Evolutionary conservation across 2,888 invertebrate genomes (phyloP), one percentile per base, ranked within the genome.

Genomic region (Brachypalpus laphriformis): DNA sequence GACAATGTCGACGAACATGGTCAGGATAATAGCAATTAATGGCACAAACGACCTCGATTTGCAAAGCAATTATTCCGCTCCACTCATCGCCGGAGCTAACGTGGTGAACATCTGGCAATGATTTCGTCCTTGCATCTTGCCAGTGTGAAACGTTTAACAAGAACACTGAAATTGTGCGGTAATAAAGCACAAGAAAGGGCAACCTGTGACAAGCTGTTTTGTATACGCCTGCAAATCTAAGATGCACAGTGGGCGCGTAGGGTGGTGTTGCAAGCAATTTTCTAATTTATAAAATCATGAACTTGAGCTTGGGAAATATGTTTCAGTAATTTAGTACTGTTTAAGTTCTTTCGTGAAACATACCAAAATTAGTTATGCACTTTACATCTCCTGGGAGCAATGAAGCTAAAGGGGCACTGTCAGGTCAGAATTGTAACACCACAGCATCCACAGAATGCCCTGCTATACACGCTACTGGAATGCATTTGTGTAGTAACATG

Each of bases 11-110:
- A 14, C 5, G 25, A 68, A 61, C 22, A 49, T 8, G 59, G 59
- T 11, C 59, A 16, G 47, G 25, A 71, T 40, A 71, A 63, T 16
- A 49, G 65, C 71, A 78, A 78, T 71, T 78, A 78, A 65, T 78
- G 49, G 25, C 47, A 65, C 31, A 28, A 57, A 71, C 47, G 61
- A 71, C 71, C 71, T 57, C 25, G 61, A 63, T 63, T 63, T 70
- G 63, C 40, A 11, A n/a, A 63, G 28, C 78, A 71, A 78, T 78
- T 71, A 78, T 72, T 71, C 56, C 47, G 18, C 56, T 5, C 63
- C 63, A 65, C 61, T 63, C 63, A 65, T 70, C 63, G 45, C 20
- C 28, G 18, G 25, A 11, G n/a, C n/a, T 40, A 28, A n/a, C 34
- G 0, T 28, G 47, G 40, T 59, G 57, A 61, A 31, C 34, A n/a